phyloP scores from a whole-genome alignment of 2,888 invertebrate genomes.

The Thereva unica region DNA sequence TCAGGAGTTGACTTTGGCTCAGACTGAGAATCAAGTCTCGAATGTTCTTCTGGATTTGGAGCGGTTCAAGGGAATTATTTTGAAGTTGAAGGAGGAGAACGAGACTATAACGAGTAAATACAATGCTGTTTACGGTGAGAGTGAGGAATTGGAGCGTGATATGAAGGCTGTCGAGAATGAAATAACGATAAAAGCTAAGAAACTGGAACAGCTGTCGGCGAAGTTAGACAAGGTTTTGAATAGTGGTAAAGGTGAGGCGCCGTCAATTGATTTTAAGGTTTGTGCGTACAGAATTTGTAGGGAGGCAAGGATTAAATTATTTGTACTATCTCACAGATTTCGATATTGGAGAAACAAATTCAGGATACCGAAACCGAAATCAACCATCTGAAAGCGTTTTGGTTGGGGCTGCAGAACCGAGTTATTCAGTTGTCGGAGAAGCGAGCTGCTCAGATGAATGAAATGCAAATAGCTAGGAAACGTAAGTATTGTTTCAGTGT shows the following conservation, averaged over 20 bases:
- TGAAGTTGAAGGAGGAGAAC: conserved; percentile 48
- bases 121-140: conserved; percentile 56
- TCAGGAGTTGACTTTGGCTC: conserved; percentile 53
- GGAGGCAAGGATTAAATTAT: background rate
- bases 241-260: conserved; percentile 57
- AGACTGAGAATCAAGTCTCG: conserved; percentile 64
- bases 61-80: conserved; percentile 50
- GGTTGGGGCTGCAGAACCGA: conserved; percentile 77
- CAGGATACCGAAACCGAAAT: background rate
- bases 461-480: conserved; percentile 72
- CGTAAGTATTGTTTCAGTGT: conserved; percentile 59
- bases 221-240: conserved; percentile 60
- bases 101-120: conserved; percentile 50
- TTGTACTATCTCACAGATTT: conserved; percentile 58
- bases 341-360: conserved; percentile 68
- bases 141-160: conserved; percentile 57
- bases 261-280: conserved; percentile 45
- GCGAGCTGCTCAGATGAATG: conserved; percentile 68
- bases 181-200: conserved; percentile 60
- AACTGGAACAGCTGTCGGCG: conserved; percentile 60
- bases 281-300: background rate
- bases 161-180: conserved; percentile 58
- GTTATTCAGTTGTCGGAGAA: conserved; percentile 71
- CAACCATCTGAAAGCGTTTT: conserved; percentile 70
- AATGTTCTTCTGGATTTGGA: conserved; percentile 58